Conservation (phyloP, 2,888 invertebrate species). For the Dryobota labecula region DNA sequence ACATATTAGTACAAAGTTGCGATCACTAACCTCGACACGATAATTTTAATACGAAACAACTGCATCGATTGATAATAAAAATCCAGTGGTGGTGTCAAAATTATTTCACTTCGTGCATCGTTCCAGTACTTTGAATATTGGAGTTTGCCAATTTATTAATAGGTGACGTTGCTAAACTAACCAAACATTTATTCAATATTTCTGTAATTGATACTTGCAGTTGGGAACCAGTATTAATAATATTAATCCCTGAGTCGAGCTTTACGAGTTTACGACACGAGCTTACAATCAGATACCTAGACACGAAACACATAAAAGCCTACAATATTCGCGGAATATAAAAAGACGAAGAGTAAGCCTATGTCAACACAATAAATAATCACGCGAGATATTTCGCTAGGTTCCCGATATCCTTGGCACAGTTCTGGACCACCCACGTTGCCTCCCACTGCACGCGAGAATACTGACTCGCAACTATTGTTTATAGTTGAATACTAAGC, state of each 20-base stretch:
- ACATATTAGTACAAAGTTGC: no score
- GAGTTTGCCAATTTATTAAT: not conserved
- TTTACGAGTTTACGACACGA: not conserved
- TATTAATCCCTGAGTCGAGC: not conserved
- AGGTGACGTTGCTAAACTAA: not conserved
- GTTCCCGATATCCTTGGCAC: conserved; percentile 84
- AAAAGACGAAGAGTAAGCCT: conserved; percentile 24
- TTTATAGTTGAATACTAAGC: conserved; percentile 39
- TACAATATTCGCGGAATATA: conserved; percentile 3
- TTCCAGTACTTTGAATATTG: not conserved
- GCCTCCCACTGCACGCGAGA: conserved; percentile 72
- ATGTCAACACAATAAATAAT: conserved; percentile 49
- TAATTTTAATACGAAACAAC: not conserved
- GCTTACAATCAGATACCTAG: not conserved
- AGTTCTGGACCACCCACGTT: conserved; percentile 77
- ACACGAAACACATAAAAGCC: conserved; percentile 1
- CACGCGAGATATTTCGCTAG: conserved; percentile 59
- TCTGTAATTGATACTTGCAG: not conserved
- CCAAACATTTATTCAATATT: not conserved
- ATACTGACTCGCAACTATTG: conserved; percentile 52
- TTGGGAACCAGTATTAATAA: not conserved
- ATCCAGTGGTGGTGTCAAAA: not conserved
- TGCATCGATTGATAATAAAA: not conserved
- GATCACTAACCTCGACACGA: no score
- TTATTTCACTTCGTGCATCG: not conserved